Base-by-base conservation (phyloP, 2,113 vertebrate genomes). In the Hyla sarda region DNA sequence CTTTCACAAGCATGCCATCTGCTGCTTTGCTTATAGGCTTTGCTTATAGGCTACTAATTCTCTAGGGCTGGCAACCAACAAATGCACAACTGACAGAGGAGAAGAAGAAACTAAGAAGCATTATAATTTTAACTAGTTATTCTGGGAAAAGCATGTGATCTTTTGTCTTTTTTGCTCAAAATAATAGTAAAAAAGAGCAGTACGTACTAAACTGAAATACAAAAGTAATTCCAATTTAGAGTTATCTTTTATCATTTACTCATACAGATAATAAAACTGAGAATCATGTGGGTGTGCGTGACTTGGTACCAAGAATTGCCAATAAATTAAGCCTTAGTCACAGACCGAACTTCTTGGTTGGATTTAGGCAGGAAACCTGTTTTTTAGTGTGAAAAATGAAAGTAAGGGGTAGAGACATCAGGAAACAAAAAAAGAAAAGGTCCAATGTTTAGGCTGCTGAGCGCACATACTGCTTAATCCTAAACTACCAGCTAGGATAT, bases 1-100 rank as follows among this genome's bases (percentile, higher is more conserved):
- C 85, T 87, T 87, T 87, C 78, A 74, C 25, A 74, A 74, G 50
- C 52, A 74, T 62, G 65, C 85, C 85, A 87, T 87, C 85, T 87
- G 85, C 21, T 87, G 76, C 54, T 74, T 73, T 87, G 62, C 52
- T 74, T 87, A 73, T 82, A 82, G 85, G 76, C 54, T 74, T 73
- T 82, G 48, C 52, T 82, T 87, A 81, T 82, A 82, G 85, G 85
- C 78, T 32, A 82, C 67, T 74, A 79, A 87, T 87, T 74, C 78
- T 87, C 77, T 54, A 87, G 85, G 74, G 69, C 52, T 82, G 78
- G 85, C 77, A 86, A 86, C 52, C 56, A 60, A 56, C 60, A 73
- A 82, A 14, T 69, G 74, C 60, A 67, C 11, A 48, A 32, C 37
- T 78, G 74, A 75, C 54, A 54, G 5, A 56, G 69, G 76, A 37